These are phyloP conservation scores for Pantherophis alleghaniensis DNA, from an alignment of 2,797 vertebrate genomes.

Conservation along the genomic window DNA sequence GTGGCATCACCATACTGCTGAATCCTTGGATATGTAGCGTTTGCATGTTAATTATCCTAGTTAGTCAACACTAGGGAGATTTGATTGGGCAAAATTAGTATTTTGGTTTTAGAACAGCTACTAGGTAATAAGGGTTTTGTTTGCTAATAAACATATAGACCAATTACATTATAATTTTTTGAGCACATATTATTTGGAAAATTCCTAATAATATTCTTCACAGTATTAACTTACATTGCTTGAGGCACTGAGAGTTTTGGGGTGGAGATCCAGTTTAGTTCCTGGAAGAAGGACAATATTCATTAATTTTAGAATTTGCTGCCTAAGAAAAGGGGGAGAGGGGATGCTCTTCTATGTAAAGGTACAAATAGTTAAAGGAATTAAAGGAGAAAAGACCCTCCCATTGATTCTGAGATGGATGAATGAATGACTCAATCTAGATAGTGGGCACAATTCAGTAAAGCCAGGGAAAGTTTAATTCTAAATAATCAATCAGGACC, in stretches of 20 bases:
- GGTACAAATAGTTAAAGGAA: slow-evolving; percentile 35
- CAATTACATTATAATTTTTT: neutral
- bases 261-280: slow-evolving; percentile 70
- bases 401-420: neutral
- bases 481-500: neutral
- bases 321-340: slow-evolving; percentile 47
- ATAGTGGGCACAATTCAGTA: neutral
- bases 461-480: neutral
- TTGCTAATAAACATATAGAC: neutral
- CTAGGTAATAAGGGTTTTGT: accelerated
- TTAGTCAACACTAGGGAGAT: neutral
- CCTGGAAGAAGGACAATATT: slow-evolving; percentile 67
- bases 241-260: slow-evolving; percentile 68
- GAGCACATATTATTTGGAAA: neutral
- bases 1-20: neutral
- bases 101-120: neutral
- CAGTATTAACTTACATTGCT: slow-evolving; percentile 70
- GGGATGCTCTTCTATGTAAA: slow-evolving; percentile 53
- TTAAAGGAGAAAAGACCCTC: neutral
- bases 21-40: neutral
- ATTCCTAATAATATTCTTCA: neutral
- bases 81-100: neutral
- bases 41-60: neutral
- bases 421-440: neutral
- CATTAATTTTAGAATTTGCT: slow-evolving; percentile 54